Evolutionary conservation across 2,797 vertebrate genomes (phyloP), one percentile per base, ranked within the genome.

Genomic region (Urocyon cinereoargenteus): DNA sequence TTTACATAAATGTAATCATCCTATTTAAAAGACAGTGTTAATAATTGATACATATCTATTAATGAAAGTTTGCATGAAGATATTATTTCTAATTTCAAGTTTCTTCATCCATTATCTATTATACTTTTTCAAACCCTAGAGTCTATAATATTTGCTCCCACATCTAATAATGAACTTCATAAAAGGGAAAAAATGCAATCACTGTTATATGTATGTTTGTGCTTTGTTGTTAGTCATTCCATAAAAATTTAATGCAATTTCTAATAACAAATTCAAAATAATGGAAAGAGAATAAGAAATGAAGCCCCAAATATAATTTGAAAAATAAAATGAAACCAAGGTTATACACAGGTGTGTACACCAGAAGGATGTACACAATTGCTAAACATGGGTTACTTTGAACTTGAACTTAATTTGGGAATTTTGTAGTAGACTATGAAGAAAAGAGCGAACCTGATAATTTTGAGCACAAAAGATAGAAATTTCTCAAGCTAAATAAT

Each of bases 191-290:
- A 57, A 86, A 57, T 40, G 24, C 16, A 64, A 64, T 21, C 87
- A 9, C 21, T 91, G 0, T 72, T 64, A 72, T 18, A 31, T 31
- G 22, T 28, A 31, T 51, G 15, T 13, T 84, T 88, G 26, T 72
- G 36, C 24, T 70, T 88, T 95, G 6, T 88, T 91, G n/a, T 59
- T 94, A 64, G 36, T 91, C 26, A 34, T 40, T 87, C 36, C 22
- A 40, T 34, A 26, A 87, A 72, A 96, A 85, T 22, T 19, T 79
- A 34, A 73, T 45, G 5, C 3, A 53, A 19, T 77, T 85, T 94
- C 18, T 15, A 85, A 73, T 45, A 84, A 64, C 72, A 91, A 94
- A 79, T 83, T 62, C 13, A 85, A 94, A 91, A 66, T 93, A 88
- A 87, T 66, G 2, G n/a, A 91, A 64, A 21, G n/a, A 59, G 55